Percentiles rank a stretch among this genome's conserved stretches.
These are phyloP conservation scores for Arion vulgaris DNA, from an alignment of 1,140 invertebrate genomes.

Conservation along the genomic window DNA sequence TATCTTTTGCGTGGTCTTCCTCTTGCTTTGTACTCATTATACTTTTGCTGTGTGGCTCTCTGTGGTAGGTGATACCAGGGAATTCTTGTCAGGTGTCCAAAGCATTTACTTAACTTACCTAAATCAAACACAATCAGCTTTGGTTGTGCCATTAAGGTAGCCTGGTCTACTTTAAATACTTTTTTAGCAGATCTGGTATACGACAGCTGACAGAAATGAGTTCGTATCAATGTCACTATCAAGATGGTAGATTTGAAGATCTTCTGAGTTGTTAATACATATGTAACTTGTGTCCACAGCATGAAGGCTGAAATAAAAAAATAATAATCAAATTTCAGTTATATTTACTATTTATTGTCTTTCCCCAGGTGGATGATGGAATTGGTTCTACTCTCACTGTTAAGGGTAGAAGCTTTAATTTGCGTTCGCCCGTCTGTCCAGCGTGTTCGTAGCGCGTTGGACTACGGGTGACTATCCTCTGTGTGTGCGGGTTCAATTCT, in stretches of 20 bases:
- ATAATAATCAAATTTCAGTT: too few relatives aligned
- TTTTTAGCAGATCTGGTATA: background rate
- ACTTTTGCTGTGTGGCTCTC: too few relatives aligned
- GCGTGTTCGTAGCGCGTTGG: too few relatives aligned
- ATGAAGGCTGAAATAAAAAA: background rate
- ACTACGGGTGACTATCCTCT: too few relatives aligned
- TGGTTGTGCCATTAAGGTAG: constrained; percentile 40
- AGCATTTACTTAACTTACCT: constrained; percentile 42
- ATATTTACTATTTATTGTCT: too few relatives aligned
- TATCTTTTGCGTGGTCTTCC: background rate
- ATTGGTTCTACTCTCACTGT: too few relatives aligned
- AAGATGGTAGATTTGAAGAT: background rate
- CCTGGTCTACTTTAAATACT: background rate
- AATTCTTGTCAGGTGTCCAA: too few relatives aligned
- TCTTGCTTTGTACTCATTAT: background rate
- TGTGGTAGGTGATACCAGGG: too few relatives aligned
- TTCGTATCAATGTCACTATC: background rate
- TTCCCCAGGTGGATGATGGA: too few relatives aligned
- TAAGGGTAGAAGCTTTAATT: too few relatives aligned
- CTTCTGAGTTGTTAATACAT: background rate
- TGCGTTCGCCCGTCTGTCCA: too few relatives aligned
- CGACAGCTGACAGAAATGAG: background rate
- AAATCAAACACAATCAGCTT: constrained; percentile 61
- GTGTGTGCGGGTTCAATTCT: too few relatives aligned
- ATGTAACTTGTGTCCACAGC: background rate